Conservation (phyloP, 2,113 vertebrate species). For the Nannobrachium achirus region DNA sequence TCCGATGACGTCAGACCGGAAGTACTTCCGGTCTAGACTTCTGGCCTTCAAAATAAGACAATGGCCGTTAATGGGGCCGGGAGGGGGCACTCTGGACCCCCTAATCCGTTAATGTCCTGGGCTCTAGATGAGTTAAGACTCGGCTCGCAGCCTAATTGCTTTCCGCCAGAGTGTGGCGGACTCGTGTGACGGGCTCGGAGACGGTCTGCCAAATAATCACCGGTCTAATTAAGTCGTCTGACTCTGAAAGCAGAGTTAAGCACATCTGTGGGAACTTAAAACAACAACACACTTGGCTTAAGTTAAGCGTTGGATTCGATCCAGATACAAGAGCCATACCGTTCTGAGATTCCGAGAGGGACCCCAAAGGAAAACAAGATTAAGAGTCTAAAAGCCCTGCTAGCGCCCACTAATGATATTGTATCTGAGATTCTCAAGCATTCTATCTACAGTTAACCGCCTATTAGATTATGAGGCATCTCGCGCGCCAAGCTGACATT, state of each 20-base stretch:
- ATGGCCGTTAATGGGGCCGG: no score
- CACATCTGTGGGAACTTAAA: not conserved
- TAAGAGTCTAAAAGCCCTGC: not conserved
- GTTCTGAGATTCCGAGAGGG: not conserved
- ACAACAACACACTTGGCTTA: not conserved
- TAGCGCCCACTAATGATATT: no score
- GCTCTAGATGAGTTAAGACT: no score
- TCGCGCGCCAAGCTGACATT: no score
- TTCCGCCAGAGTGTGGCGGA: not conserved
- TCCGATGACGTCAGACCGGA: no score
- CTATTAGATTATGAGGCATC: no score
- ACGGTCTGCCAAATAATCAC: not conserved
- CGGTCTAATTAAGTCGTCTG: not conserved
- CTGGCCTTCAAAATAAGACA: no score
- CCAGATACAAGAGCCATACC: not conserved
- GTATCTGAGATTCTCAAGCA: no score
- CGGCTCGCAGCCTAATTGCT: not conserved
- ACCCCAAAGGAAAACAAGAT: not conserved
- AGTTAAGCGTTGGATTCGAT: not conserved
- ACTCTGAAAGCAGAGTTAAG: not conserved
- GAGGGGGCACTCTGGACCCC: no score
- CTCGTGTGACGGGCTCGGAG: not conserved
- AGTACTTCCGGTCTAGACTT: no score
- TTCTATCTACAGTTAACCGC: no score
- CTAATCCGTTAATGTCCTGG: no score